phyloP scores from a whole-genome alignment of 1,140 invertebrate species.

The Pseudomyrmex flavicornis region DNA sequence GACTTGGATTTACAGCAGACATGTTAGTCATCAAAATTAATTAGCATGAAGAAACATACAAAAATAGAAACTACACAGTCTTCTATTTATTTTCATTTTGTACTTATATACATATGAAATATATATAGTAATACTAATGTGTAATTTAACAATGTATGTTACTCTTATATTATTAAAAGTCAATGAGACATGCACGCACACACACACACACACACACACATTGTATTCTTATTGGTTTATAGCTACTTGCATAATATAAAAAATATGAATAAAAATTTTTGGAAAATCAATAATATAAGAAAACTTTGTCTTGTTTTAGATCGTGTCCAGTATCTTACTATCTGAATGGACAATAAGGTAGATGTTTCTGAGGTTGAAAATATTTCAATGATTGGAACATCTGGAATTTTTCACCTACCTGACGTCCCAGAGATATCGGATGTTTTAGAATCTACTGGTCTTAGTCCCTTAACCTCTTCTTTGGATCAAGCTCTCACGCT shows the following conservation, averaged over 20 bases:
- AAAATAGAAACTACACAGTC: background rate
- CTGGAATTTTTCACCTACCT: constrained; percentile 77
- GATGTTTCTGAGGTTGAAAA: constrained; percentile 78
- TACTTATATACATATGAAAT: background rate
- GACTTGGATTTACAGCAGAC: too few relatives aligned
- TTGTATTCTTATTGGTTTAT: too few relatives aligned
- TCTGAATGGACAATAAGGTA: constrained; percentile 83
- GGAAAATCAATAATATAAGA: too few relatives aligned
- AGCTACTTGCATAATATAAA: too few relatives aligned
- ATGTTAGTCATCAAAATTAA: constrained; percentile 21
- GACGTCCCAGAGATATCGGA: constrained; percentile 79
- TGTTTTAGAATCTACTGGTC: constrained; percentile 81
- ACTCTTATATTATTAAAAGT: background rate
- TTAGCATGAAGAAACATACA: background rate
- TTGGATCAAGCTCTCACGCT: constrained; percentile 82
- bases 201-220: too few relatives aligned
- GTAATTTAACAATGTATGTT: background rate
- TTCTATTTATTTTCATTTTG: background rate
- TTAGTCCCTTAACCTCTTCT: constrained; percentile 82
- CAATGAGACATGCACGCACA: too few relatives aligned
- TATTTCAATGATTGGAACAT: constrained; percentile 82
- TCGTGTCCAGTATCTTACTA: constrained; percentile 46
- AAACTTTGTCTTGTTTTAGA: constrained; percentile 49
- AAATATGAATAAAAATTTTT: too few relatives aligned
- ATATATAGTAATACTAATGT: background rate